A percentile compares a stretch with the other conserved stretches of the same genome.
phyloP scores from a whole-genome alignment of 1,140 invertebrate genomes.

The Adelges cooleyi region DNA sequence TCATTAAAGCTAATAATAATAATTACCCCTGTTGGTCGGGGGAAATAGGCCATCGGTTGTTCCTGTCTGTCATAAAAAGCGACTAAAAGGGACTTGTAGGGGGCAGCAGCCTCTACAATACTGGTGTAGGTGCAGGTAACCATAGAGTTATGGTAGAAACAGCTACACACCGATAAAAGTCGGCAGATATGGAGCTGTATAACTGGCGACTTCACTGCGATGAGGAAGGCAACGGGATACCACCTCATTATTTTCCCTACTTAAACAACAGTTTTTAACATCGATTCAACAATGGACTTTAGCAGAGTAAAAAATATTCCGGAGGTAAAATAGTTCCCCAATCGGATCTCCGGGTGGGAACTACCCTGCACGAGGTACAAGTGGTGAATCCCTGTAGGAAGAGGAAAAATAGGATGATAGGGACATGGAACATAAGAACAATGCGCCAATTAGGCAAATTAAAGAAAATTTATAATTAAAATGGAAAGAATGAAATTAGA shows the following conservation, averaged over 20 bases:
- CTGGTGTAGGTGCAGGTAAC: no score
- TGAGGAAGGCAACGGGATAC: no score
- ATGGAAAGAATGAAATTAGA: conserved; percentile 28
- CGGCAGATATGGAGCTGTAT: background rate
- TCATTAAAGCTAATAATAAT: no score
- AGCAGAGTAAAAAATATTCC: conserved; percentile 5
- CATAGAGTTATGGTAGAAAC: no score
- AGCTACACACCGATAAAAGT: no score
- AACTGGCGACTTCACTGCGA: no score
- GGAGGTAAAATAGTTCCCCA: conserved; percentile 28
- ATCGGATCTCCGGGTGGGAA: background rate
- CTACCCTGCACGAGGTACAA: background rate
- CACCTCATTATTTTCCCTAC: background rate
- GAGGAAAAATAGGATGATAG: conserved; percentile 3
- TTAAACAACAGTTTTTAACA: background rate
- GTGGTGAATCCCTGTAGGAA: background rate
- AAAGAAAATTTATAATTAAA: background rate
- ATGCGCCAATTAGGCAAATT: conserved; percentile 4
- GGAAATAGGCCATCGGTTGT: no score
- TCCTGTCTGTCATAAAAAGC: no score
- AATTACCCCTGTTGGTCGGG: no score
- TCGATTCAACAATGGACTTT: background rate
- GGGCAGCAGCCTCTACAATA: no score
- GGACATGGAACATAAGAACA: conserved; percentile 23
- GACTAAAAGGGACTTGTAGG: no score